Percentiles rank a stretch among this genome's conserved stretches.
These are phyloP conservation scores for Metridium senile DNA, from an alignment of 92 coral and sea anemone genomes.

Conservation along the genomic window DNA sequence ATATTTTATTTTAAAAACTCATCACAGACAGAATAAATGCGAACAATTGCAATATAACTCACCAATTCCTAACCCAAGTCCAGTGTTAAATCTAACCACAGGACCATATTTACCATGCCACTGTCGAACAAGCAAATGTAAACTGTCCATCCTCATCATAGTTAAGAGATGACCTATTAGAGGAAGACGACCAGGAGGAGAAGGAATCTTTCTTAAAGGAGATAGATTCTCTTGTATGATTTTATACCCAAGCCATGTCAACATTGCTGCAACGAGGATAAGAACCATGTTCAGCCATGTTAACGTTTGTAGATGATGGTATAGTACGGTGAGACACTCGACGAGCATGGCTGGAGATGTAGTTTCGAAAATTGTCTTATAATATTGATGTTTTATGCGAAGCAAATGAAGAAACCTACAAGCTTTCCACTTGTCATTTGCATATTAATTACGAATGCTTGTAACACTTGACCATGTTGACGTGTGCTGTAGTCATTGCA, in stretches of 20 bases:
- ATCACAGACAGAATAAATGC: no score
- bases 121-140: constrained; percentile 32
- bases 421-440: no score
- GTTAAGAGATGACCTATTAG: constrained; percentile 54
- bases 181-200: constrained; percentile 58
- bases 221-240: constrained; percentile 48
- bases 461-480: no score
- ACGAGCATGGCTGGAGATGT: no score
- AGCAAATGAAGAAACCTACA: no score
- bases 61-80: constrained; percentile 23
- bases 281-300: constrained; percentile 6
- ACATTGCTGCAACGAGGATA: constrained; percentile 6
- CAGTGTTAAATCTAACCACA: constrained; percentile 33
- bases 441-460: no score
- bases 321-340: not conserved
- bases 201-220: constrained; percentile 56
- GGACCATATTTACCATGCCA: constrained; percentile 59
- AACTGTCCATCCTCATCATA: constrained; percentile 9
- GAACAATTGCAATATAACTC: no score
- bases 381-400: no score
- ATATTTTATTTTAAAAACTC: no score
- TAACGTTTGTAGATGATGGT: not conserved
- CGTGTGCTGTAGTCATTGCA: no score
- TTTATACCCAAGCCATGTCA: constrained; percentile 41
- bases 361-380: no score